Evolutionary conservation across 2,113 vertebrate species (phyloP).

Genomic region (Danio rerio): GRCz12tu NC_133197.1:23799001-23799500

Average conservation of each 20-base stretch:
- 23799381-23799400: background rate
- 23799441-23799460: no score
- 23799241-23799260: background rate
- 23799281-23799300: no score
- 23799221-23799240: background rate
- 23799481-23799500: no score
- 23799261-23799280: background rate
- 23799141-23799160: background rate
- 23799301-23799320: background rate
- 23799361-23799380: background rate
- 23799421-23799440: no score
- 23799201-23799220: background rate
- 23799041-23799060: background rate
- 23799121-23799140: background rate
- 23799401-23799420: background rate
- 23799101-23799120: background rate
- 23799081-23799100: background rate
- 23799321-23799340: background rate
- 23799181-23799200: background rate
- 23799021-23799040: conserved; percentile 24
- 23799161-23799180: conserved; percentile 19
- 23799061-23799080: conserved; percentile 21
- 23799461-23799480: no score
- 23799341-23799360: background rate
- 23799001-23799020: conserved; percentile 23